Evolutionary conservation across 2,797 vertebrate genomes (phyloP).

Genomic region (Scolopax bukidnonensis): DNA sequence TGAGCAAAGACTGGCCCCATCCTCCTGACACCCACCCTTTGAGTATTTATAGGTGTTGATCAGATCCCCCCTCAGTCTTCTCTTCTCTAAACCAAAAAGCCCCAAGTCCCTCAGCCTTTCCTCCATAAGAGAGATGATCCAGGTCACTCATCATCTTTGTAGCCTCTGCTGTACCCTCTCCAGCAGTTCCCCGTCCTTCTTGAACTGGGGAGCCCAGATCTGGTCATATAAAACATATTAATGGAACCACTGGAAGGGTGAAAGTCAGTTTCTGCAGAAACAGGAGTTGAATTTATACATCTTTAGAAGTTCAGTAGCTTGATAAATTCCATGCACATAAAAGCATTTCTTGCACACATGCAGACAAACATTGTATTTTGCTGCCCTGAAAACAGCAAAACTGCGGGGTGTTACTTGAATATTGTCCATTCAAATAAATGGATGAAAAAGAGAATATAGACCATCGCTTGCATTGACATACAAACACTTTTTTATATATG

Average conservation of each 20-base stretch:
- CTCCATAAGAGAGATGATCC: too few species aligned
- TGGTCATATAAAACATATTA: background rate
- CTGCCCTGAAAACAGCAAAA: background rate
- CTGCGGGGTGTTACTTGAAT: background rate
- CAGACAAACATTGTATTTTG: background rate
- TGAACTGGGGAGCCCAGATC: too few species aligned
- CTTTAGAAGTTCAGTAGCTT: background rate
- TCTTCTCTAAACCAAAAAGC: too few species aligned
- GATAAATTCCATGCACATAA: background rate
- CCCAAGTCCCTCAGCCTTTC: too few species aligned
- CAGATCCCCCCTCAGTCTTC: too few species aligned
- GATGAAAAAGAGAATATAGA: slow-evolving; percentile 28
- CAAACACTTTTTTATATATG: slow-evolving; percentile 5
- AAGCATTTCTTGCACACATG: background rate
- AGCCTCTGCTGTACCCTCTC: too few species aligned
- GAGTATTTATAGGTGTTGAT: too few species aligned
- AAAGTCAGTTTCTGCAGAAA: background rate
- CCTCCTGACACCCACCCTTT: too few species aligned
- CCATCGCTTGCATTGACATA: slow-evolving; percentile 24
- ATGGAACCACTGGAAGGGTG: background rate
- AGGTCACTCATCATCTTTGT: too few species aligned
- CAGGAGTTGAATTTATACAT: background rate
- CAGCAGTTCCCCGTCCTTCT: too few species aligned
- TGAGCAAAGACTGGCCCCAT: too few species aligned
- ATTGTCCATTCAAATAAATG: slow-evolving; percentile 34